Evolutionary conservation across 1,140 invertebrate species (phyloP).

Genomic region (Drosophila prosaltans): DNA sequence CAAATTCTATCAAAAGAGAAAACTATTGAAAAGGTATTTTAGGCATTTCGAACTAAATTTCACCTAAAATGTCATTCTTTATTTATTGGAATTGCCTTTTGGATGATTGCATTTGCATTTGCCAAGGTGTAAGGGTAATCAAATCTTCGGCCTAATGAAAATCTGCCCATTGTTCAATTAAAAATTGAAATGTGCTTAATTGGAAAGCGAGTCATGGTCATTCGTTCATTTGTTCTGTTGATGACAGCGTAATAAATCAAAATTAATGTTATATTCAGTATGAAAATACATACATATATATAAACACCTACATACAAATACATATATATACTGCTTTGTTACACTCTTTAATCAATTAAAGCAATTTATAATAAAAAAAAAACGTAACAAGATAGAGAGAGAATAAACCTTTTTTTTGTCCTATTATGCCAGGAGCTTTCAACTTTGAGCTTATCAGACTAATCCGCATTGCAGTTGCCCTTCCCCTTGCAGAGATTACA

Average conservation of each 20-base stretch:
- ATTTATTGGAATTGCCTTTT: too few relatives aligned
- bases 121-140: background rate
- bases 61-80: too few relatives aligned
- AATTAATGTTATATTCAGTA: background rate
- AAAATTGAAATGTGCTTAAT: slow-evolving; percentile 59
- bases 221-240: slow-evolving; percentile 6
- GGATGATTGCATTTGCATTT: background rate
- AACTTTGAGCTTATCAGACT: slow-evolving; percentile 58
- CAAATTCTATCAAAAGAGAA: too few relatives aligned
- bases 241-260: slow-evolving; percentile 28
- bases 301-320: background rate
- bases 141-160: slow-evolving; percentile 1
- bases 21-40: too few relatives aligned
- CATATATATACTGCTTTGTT: background rate
- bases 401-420: background rate
- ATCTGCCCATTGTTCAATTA: slow-evolving; percentile 29
- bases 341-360: slow-evolving; percentile 55
- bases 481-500: slow-evolving; percentile 64
- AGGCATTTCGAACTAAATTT: too few relatives aligned
- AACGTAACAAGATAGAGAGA: slow-evolving; percentile 13
- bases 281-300: background rate
- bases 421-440: slow-evolving; percentile 1
- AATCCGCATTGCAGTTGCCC: slow-evolving; percentile 37
- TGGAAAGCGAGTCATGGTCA: slow-evolving; percentile 8
- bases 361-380: slow-evolving; percentile 48